Conservation (phyloP, 2,797 vertebrate genomes). For the Psittacula derbiana region DNA sequence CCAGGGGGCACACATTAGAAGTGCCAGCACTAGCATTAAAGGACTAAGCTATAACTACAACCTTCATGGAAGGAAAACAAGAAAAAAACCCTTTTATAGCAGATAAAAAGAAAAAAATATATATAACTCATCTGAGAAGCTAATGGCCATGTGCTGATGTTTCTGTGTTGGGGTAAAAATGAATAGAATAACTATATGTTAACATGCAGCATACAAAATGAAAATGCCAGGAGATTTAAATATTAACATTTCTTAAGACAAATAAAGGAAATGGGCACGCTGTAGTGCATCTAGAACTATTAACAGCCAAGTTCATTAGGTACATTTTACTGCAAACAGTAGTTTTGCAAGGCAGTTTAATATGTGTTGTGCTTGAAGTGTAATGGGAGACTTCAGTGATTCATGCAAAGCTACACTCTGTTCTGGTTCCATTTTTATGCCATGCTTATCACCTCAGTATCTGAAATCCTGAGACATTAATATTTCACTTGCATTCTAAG, state of each 20-base stretch:
- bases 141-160: background rate
- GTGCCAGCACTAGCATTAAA: background rate
- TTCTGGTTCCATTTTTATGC: background rate
- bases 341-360: background rate
- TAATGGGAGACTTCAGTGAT: background rate
- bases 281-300: background rate
- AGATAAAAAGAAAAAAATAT: background rate
- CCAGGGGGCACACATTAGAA: constrained; percentile 19
- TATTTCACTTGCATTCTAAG: background rate
- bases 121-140: background rate
- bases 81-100: background rate
- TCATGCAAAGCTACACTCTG: background rate
- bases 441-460: background rate
- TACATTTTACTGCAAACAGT: background rate
- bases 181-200: background rate
- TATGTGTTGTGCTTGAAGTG: background rate
- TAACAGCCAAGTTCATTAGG: background rate
- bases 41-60: constrained; percentile 28
- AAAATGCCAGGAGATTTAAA: background rate
- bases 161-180: background rate
- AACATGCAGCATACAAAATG: background rate
- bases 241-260: background rate
- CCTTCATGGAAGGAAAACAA: constrained; percentile 24
- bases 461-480: background rate
- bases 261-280: background rate